Evolutionary conservation across 1,140 invertebrate genomes (phyloP).

Genomic region (Amphibalanus amphitrite): DNA sequence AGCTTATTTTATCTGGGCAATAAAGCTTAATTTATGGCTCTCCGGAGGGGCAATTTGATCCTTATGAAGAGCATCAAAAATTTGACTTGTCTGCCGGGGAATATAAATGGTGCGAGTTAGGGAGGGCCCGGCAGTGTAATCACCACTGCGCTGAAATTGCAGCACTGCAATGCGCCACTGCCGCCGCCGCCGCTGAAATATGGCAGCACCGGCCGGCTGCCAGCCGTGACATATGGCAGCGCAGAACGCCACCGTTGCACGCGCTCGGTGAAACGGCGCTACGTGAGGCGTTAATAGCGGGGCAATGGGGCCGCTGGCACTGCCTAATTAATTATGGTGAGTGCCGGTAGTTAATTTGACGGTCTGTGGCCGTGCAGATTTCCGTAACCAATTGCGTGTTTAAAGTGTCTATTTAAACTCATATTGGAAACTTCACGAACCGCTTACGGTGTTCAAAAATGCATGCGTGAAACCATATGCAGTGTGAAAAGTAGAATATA

Average conservation of each 20-base stretch:
- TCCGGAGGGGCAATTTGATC: neutral
- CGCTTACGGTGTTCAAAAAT: too few relatives aligned
- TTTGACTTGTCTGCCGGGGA: neutral
- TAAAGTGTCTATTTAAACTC: too few relatives aligned
- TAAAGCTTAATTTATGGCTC: slow-evolving; percentile 1
- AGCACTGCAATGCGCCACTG: neutral
- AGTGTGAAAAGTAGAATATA: too few relatives aligned
- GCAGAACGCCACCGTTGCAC: neutral
- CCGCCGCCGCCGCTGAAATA: too few relatives aligned
- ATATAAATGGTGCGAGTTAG: neutral
- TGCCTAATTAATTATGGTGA: too few relatives aligned
- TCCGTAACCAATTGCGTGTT: too few relatives aligned
- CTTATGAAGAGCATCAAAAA: slow-evolving; percentile 2
- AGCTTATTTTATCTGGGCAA: slow-evolving; percentile 1
- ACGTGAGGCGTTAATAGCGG: neutral
- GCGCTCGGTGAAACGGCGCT: neutral
- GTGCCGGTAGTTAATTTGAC: too few relatives aligned
- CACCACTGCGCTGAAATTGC: neutral
- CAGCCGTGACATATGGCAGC: neutral
- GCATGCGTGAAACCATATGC: too few relatives aligned
- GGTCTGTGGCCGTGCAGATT: too few relatives aligned
- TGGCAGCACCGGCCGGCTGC: neutral
- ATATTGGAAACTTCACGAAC: too few relatives aligned
- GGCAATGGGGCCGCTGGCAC: too few relatives aligned
- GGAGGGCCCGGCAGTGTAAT: neutral